Percentiles rank a stretch among this genome's conserved stretches.
Evolutionary conservation across 2,888 invertebrate genomes (phyloP).

Genomic region (Ichneumon xanthorius): DNA sequence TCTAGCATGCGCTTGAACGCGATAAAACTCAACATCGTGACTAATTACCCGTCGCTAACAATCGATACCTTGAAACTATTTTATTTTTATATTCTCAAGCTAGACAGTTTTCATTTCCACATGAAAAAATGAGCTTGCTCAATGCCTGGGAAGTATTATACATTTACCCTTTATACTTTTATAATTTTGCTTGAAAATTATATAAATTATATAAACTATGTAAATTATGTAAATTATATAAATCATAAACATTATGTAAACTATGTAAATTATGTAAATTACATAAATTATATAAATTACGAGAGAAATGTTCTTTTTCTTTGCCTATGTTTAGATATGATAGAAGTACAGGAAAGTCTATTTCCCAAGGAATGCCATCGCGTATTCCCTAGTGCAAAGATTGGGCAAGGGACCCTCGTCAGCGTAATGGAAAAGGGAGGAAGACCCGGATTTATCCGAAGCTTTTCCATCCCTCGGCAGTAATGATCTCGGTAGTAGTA

Average conservation of each 20-base stretch:
- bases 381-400: slow-evolving; percentile 17
- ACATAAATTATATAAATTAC: too few relatives aligned
- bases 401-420: slow-evolving; percentile 34
- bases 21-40: background rate
- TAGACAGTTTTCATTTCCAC: background rate
- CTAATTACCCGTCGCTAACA: background rate
- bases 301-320: too few relatives aligned
- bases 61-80: background rate
- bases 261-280: too few relatives aligned
- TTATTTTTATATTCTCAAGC: background rate
- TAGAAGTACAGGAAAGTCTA: slow-evolving; percentile 7
- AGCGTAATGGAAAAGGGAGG: slow-evolving; percentile 12
- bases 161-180: too few relatives aligned
- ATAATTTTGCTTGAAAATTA: too few relatives aligned
- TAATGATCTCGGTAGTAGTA: slow-evolving; percentile 27
- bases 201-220: too few relatives aligned
- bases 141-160: too few relatives aligned
- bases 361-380: background rate
- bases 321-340: background rate
- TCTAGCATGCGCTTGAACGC: background rate
- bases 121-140: background rate
- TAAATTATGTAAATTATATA: too few relatives aligned
- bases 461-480: background rate
- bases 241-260: too few relatives aligned
- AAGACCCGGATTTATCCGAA: slow-evolving; percentile 14